A percentile compares a stretch with the other conserved stretches of the same genome.
Evolutionary conservation across 2,888 invertebrate species (phyloP).

Genomic region (Phalangium opilio): DNA sequence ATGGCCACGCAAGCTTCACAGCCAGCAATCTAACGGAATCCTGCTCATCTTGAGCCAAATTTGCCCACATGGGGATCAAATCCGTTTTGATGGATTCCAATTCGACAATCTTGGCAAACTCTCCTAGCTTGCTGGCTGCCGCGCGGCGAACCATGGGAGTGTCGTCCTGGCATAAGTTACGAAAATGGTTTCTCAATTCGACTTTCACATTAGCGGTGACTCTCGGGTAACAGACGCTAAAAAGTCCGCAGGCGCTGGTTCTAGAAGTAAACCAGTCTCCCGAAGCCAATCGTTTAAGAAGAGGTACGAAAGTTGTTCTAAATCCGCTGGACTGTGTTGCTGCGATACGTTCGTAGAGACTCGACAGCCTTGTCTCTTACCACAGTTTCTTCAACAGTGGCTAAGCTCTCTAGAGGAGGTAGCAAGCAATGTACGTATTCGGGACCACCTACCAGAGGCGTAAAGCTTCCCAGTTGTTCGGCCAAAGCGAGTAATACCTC

Average conservation of each 20-base stretch:
- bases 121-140: conserved; percentile 91
- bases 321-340: conserved; percentile 78
- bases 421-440: conserved; percentile 87
- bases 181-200: conserved; percentile 53
- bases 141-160: conserved; percentile 99
- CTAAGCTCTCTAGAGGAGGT: conserved; percentile 88
- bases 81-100: conserved; percentile 90
- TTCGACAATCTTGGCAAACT: conserved; percentile 94
- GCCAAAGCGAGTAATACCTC: conserved; percentile 94
- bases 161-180: conserved; percentile 91
- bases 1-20: conserved; percentile 96
- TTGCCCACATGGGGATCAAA: conserved; percentile 90
- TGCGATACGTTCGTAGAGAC: conserved; percentile 47
- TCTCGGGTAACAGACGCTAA: conserved; percentile 61
- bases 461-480: conserved; percentile 94
- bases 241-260: conserved; percentile 81
- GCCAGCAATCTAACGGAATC: conserved; percentile 94
- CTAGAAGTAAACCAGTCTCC: conserved; percentile 95
- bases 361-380: conserved; percentile 99
- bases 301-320: conserved; percentile 45
- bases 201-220: conserved; percentile 45
- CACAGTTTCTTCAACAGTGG: conserved; percentile 97
- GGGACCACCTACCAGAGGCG: conserved; percentile 85
- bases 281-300: conserved; percentile 76
- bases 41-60: conserved; percentile 89